Percentiles rank a stretch among this genome's conserved stretches.
Conservation (phyloP, 1,140 invertebrate species). For the Hyles vespertilio region DNA sequence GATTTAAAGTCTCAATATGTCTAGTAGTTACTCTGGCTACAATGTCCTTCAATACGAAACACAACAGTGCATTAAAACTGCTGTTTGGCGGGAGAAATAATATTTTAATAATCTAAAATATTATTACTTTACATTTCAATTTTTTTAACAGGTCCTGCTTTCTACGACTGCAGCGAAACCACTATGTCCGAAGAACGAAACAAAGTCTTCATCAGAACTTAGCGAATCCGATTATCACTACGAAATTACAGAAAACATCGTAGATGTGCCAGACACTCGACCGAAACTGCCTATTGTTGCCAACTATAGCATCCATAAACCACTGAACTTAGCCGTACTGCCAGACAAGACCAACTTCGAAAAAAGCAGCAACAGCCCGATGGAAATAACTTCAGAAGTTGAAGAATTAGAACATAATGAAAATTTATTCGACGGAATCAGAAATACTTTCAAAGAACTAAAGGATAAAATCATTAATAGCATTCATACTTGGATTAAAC, state of each 20-base stretch:
- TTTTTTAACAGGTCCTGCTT: too few relatives aligned
- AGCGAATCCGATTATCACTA: conserved; percentile 14
- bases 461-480: conserved; percentile 9
- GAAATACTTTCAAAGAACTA: conserved; percentile 6
- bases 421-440: conserved; percentile 9
- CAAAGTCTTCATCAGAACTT: too few relatives aligned
- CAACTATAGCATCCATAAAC: conserved; percentile 27
- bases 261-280: conserved; percentile 40
- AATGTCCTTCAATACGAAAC: too few relatives aligned
- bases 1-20: too few relatives aligned
- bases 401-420: conserved; percentile 16
- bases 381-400: conserved; percentile 36
- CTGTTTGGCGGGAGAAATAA: too few relatives aligned
- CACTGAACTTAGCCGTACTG: conserved; percentile 5
- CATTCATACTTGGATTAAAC: conserved; percentile 10
- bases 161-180: too few relatives aligned
- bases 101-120: too few relatives aligned
- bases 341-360: conserved; percentile 8
- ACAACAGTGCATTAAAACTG: too few relatives aligned
- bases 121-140: too few relatives aligned
- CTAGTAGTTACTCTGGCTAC: too few relatives aligned
- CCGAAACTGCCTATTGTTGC: conserved; percentile 26
- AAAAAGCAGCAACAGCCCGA: conserved; percentile 35
- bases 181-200: too few relatives aligned
- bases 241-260: conserved; percentile 46